Evolutionary conservation across 2,797 vertebrate species (phyloP).

Genomic region (Cercopithecus petaurista): DNA sequence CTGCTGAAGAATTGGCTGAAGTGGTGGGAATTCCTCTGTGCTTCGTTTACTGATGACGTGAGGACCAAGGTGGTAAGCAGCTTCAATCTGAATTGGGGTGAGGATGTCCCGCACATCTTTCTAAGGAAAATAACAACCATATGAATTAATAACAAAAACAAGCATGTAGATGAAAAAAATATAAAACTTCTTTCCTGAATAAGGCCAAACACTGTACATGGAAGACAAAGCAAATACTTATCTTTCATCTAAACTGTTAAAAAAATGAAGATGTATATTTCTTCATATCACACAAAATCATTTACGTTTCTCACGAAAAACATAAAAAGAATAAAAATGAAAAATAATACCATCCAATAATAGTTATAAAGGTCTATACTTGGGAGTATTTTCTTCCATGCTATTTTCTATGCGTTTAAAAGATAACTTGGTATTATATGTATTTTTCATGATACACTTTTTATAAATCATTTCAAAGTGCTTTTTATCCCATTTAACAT

Average conservation of each 20-base stretch:
- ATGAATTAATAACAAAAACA: neutral
- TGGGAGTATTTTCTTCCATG: neutral
- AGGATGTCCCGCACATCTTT: constrained; percentile 95
- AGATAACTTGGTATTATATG: neutral
- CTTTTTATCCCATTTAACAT: neutral
- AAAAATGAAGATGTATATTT: neutral
- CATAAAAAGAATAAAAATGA: neutral
- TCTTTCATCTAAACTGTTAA: neutral
- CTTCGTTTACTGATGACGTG: constrained; percentile 80
- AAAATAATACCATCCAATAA: neutral
- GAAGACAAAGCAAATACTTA: neutral
- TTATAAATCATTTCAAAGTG: neutral
- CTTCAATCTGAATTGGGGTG: constrained; percentile 91
- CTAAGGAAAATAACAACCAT: constrained; percentile 86
- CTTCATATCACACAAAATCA: neutral
- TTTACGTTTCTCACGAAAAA: neutral
- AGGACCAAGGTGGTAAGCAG: constrained; percentile 89
- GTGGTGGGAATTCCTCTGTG: constrained; percentile 84
- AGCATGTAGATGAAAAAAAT: neutral
- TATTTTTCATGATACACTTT: neutral
- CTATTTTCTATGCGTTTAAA: neutral
- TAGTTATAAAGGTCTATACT: neutral
- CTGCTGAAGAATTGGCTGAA: constrained; percentile 93
- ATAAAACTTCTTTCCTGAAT: neutral
- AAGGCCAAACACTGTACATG: neutral